Conservation (phyloP, 2,888 invertebrate genomes). For the Nowickia ferox region DNA sequence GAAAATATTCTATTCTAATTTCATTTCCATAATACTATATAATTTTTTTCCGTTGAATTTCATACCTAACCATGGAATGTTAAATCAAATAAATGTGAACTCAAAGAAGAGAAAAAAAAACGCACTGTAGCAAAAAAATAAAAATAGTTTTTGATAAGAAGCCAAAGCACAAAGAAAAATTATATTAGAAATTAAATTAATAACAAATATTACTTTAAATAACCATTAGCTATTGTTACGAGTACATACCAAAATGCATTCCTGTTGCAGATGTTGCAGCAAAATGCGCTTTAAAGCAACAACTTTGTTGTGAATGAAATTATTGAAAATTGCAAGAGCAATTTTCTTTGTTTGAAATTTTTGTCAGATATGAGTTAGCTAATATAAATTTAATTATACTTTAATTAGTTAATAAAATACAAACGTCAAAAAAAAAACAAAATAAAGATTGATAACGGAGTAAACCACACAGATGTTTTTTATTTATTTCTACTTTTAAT, state of each 20-base stretch:
- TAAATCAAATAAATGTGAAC: constrained; percentile 46
- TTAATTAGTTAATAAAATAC: constrained; percentile 6
- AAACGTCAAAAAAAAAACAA: not conserved
- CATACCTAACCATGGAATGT: constrained; percentile 53
- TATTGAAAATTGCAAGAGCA: constrained; percentile 7
- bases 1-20: constrained; percentile 61
- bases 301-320: not conserved
- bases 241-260: constrained; percentile 4
- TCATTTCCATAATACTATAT: constrained; percentile 35
- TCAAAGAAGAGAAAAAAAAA: constrained; percentile 36
- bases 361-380: not conserved
- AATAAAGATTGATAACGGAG: constrained; percentile 23
- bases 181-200: constrained; percentile 37
- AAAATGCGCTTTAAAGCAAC: constrained; percentile 15
- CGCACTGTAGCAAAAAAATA: not conserved
- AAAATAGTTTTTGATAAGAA: constrained; percentile 58
- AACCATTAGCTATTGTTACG: constrained; percentile 27
- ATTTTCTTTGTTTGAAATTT: constrained; percentile 54
- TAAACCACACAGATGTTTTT: constrained; percentile 14
- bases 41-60: constrained; percentile 24
- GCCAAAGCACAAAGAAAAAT: constrained; percentile 33
- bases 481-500: constrained; percentile 3
- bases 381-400: constrained; percentile 32
- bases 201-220: constrained; percentile 26
- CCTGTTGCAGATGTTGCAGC: constrained; percentile 50